A percentile compares a stretch with the other conserved stretches of the same genome.
Evolutionary conservation across 2,888 invertebrate genomes (phyloP).

Genomic region (Dilophus febrilis): DNA sequence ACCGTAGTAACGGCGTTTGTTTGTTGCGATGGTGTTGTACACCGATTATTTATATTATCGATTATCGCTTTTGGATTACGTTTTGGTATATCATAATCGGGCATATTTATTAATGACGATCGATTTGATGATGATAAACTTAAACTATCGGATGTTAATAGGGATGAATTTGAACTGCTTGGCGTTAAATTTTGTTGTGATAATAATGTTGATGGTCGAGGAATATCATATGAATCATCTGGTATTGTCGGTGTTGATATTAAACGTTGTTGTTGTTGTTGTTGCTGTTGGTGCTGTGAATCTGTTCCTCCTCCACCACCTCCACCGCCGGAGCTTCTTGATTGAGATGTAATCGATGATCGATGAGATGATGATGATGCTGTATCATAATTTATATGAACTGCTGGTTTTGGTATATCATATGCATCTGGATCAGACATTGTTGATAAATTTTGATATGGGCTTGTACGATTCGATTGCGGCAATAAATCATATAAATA

Average conservation of each 20-base stretch:
- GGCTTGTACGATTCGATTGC: conserved; percentile 15
- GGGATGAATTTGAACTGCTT: conserved; percentile 47
- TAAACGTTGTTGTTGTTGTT: conserved; percentile 11
- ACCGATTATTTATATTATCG: no score
- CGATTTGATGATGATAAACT: conserved; percentile 36
- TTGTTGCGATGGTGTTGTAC: conserved; percentile 6
- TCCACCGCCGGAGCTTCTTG: conserved; percentile 32
- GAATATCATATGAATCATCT: conserved; percentile 45
- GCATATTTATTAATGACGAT: conserved; percentile 38
- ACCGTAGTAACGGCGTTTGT: conserved; percentile 13
- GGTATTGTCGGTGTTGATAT: conserved; percentile 14
- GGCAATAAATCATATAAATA: conserved; percentile 50
- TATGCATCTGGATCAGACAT: conserved; percentile 27
- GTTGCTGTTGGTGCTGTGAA: no score
- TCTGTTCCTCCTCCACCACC: conserved; percentile 32
- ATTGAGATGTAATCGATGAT: conserved; percentile 11
- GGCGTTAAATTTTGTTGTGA: conserved; percentile 42
- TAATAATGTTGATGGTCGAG: conserved; percentile 33
- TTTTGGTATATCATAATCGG: conserved; percentile 53
- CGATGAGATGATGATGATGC: conserved; percentile 28
- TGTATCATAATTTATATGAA: conserved; percentile 37
- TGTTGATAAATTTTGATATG: conserved; percentile 23
- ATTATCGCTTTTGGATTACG: conserved; percentile 29
- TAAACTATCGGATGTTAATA: conserved; percentile 42
- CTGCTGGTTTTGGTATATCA: conserved; percentile 45